Base-by-base conservation (phyloP, 1,140 invertebrate genomes). In the Hermetia illucens region DNA sequence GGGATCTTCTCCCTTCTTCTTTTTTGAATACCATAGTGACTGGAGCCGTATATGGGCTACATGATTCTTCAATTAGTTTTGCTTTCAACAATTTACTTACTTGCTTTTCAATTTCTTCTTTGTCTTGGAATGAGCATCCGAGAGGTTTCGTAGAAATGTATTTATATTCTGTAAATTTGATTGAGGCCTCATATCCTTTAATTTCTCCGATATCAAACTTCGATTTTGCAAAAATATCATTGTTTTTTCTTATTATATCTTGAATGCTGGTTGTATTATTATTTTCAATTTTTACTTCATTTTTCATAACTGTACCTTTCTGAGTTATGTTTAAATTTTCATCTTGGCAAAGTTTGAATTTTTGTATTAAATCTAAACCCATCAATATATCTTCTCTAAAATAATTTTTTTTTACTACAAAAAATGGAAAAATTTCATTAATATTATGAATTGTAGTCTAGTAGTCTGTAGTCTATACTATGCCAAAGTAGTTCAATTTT, bases 81-180 rank as follows among this genome's bases (percentile, higher is more conserved):
- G 49, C 47, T 5, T 60, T 38, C 12, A 61, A 33, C 44, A 60
- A 50, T 42, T 55, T 54, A 18, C 41, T 12, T 35, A 60, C 43
- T 48, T 62, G 51, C 21, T 50, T 22, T 40, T 54, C 53, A 34
- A 56, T 59, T 39, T 59, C 54, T 38, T 48, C 53, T 51, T 52
- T 53, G 40, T 63, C 58, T 36, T 50, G 43, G 12, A 50, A 32
- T 2, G 48, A 39, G 32, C 53, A 62, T 42, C 55, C 49, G 30
- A 61, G 55, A 17, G 50, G 55, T 34, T 48, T 51, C 42, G 52
- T 57, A 45, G 41, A 40, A 39, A 49, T 50, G 38, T 59, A 58
- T 47, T 48, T 57, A n/a, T 58, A 51, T 13, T 54, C 38, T 16
- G 49, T 12, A 39, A 60, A 35, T 36, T 60, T 51, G 35, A 58